phyloP scores from a whole-genome alignment of 2,888 invertebrate species.

The Auanema freiburgensis region DNA sequence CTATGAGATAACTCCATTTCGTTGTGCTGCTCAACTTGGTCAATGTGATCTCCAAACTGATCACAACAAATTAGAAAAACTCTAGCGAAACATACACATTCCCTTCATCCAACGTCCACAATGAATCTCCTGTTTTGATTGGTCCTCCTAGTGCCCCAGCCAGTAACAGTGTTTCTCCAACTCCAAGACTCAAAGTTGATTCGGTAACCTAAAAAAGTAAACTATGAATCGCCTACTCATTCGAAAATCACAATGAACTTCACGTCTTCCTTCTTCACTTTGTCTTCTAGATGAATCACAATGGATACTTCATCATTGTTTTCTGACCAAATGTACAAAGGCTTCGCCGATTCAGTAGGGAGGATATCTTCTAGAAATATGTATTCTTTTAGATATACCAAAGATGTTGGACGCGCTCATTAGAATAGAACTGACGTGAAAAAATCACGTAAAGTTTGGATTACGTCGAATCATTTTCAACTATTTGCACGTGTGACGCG shows the following conservation, averaged over 20 bases:
- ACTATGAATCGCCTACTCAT: background rate
- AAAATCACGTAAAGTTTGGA: no score
- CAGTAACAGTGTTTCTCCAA: slow-evolving; percentile 14
- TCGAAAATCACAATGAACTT: background rate
- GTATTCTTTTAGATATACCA: background rate
- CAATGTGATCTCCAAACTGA: slow-evolving; percentile 28
- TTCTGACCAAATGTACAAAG: slow-evolving; percentile 19
- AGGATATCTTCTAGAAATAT: background rate
- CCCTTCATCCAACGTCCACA: slow-evolving; percentile 14
- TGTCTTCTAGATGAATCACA: slow-evolving; percentile 9
- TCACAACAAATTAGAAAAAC: slow-evolving; percentile 3
- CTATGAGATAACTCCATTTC: slow-evolving; percentile 33
- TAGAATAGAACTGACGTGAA: background rate
- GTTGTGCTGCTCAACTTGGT: slow-evolving; percentile 18
- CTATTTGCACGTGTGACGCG: background rate
- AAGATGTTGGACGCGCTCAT: background rate
- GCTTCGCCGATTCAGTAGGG: background rate
- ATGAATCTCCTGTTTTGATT: slow-evolving; percentile 6
- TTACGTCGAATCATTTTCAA: background rate
- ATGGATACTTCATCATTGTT: slow-evolving; percentile 17
- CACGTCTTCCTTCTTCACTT: slow-evolving; percentile 21
- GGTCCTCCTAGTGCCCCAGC: slow-evolving; percentile 16
- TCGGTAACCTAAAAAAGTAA: background rate
- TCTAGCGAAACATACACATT: slow-evolving; percentile 3
- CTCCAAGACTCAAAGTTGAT: background rate